Evolutionary conservation across 1,140 invertebrate species (phyloP), one percentile per base, ranked within the genome.

Genomic region (Solenopsis fugax): DNA sequence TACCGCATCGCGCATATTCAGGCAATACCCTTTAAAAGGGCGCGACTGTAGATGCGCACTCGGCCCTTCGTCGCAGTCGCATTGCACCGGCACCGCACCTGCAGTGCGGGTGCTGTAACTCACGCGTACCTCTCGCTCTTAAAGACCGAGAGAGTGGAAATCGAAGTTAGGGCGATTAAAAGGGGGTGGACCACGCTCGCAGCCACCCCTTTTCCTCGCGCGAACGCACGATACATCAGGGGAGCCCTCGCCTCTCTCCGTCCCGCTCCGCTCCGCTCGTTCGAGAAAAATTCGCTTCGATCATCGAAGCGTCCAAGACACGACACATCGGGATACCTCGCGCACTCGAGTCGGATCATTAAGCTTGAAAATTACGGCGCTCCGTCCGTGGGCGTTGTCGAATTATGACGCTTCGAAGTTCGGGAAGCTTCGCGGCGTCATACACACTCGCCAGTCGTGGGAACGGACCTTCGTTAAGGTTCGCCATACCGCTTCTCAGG

Each of bases 321-420:
- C 13, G 34, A 7, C 41, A 18, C 16, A 4, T 41, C 6, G 50
- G 5, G 37, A 45, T 16, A 9, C 18, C 10, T 34, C 75, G 10
- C 45, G 58, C 18, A 13, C 50, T 58, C 64, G 78, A 71, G 21
- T 60, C 69, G 80, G 41, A 84, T 84, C 80, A 84, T 84, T 75
- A 84, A 50, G n/a, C 16, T 34, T 54, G 41, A 12, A 62, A 62
- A 75, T 84, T 60, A 73, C n/a, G 45, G 12, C 54, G 13, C 13
- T 48, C 29, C 69, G 54, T 45, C 41, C 24, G 37, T 84, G 80
- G 54, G 69, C 80, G 80, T 84, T 62, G 80, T 84, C 54, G 41
- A 84, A 84, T 84, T 84, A 73, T 60, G 80, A 75, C n/a, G 24
- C 41, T 29, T 45, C 48, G 9, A 81, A 81, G 69, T 73, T 75